Evolutionary conservation across 2,888 invertebrate species (phyloP), one percentile per base, ranked within the genome.

Genomic region (Julus scanicus): DNA sequence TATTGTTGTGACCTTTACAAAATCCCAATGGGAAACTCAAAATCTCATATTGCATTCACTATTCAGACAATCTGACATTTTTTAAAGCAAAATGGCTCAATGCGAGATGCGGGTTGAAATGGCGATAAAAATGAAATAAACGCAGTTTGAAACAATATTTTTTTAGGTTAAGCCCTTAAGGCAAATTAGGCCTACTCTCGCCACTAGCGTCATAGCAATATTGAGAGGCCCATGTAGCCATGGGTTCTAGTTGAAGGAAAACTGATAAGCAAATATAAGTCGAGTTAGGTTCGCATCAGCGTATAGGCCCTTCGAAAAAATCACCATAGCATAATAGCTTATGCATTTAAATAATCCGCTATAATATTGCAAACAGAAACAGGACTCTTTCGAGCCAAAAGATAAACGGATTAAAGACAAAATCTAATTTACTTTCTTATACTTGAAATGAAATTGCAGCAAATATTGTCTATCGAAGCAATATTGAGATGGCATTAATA

Each of bases 321-420:
- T 29, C 29, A 71, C 71, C 71, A 29, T 71, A 29, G 71, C 29
- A 71, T 71, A 71, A 71, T 71, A 71, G 71, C 71, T 29, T 29
- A 9, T 20, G 71, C 71, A 71, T 71, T 71, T 6, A 71, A 71
- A 71, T 71, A 71, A 71, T 71, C 71, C 71, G 71, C 71, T 71
- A 71, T 71, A 71, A 71, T 71, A 71, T 71, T 29, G 71, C 71
- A 9, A 71, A 71, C 71, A 71, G 71, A 71, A 71, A 71, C 71
- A 29, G 13, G 29, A 29, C 71, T 71, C 29, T 71, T 11, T n/a
- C 71, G 71, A 71, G 71, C 29, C 71, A 71, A 71, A 71, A 71
- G 71, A 71, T 71, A 71, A 71, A 71, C 71, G 71, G 71, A 71
- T 71, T 71, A 71, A 63, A 63, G 63, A 29, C 29, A 29, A 71